Evolutionary conservation across 2,888 invertebrate genomes (phyloP).

Genomic region (Platynereis dumerilii): DNA sequence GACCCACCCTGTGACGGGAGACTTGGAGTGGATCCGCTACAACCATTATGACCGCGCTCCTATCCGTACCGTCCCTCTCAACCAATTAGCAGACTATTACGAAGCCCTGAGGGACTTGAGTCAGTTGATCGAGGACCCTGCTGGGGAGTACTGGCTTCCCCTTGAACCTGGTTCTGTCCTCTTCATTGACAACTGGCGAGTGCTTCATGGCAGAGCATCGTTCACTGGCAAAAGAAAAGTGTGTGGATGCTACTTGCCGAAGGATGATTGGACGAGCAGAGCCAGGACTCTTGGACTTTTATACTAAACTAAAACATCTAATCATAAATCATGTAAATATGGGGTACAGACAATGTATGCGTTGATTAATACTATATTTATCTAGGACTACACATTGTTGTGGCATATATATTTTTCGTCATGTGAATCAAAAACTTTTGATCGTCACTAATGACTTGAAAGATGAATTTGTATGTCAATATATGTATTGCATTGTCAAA

Average conservation of each 20-base stretch:
- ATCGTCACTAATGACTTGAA: no score
- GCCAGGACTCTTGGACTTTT: slow-evolving; percentile 44
- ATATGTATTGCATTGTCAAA: no score
- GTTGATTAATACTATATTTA: no score
- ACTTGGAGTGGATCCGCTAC: slow-evolving; percentile 71
- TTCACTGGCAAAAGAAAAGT: slow-evolving; percentile 75
- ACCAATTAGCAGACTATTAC: slow-evolving; percentile 71
- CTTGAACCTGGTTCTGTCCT: slow-evolving; percentile 74
- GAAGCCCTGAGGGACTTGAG: slow-evolving; percentile 49
- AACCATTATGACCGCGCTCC: slow-evolving; percentile 79
- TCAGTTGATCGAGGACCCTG: slow-evolving; percentile 37
- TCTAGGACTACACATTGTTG: no score
- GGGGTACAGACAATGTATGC: no score
- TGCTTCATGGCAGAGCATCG: slow-evolving; percentile 76
- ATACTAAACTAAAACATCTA: not conserved
- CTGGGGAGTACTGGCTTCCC: slow-evolving; percentile 62
- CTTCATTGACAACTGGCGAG: slow-evolving; percentile 80
- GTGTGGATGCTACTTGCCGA: slow-evolving; percentile 76
- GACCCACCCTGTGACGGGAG: slow-evolving; percentile 65
- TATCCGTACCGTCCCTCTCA: slow-evolving; percentile 67
- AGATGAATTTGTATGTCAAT: no score
- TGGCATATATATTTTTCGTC: no score
- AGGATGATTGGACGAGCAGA: slow-evolving; percentile 67
- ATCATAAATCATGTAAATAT: no score
- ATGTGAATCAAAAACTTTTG: no score